phyloP scores from a whole-genome alignment of 1,140 invertebrate genomes.

The Latrodectus geometricus region DNA sequence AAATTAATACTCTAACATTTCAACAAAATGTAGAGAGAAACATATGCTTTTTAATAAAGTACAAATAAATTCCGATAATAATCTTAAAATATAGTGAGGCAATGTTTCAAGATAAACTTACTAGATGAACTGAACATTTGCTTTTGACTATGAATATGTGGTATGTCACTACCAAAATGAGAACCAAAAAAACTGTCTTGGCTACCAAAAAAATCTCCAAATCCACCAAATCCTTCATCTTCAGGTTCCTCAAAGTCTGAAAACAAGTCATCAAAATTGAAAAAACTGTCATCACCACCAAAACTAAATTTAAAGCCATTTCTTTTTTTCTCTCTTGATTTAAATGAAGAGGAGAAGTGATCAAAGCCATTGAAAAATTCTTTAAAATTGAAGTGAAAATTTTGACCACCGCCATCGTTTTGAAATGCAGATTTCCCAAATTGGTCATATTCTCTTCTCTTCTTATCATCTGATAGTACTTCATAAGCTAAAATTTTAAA shows the following conservation, averaged over 20 bases:
- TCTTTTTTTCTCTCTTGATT: conserved; percentile 28
- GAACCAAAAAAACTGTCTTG: conserved; percentile 64
- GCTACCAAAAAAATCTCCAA: conserved; percentile 62
- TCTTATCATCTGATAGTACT: conserved; percentile 68
- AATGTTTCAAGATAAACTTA: too few species aligned
- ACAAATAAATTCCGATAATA: too few species aligned
- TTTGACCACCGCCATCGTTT: conserved; percentile 42
- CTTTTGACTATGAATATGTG: background rate
- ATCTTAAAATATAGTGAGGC: too few species aligned
- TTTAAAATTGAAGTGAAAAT: conserved; percentile 66
- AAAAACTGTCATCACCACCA: conserved; percentile 40
- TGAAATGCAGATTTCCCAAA: conserved; percentile 64
- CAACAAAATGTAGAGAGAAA: too few species aligned
- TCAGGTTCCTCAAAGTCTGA: conserved; percentile 58
- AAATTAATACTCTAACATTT: too few species aligned
- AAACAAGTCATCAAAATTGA: conserved; percentile 65
- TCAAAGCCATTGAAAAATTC: conserved; percentile 68
- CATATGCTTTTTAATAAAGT: too few species aligned
- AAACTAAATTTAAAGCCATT: conserved; percentile 35
- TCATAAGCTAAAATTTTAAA: conserved; percentile 68
- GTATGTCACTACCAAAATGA: conserved; percentile 35
- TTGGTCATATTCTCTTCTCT: conserved; percentile 68
- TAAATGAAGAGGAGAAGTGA: conserved; percentile 60
- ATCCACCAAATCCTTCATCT: conserved; percentile 40
- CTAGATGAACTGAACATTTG: conserved; percentile 35